Conservation (phyloP, 2,113 vertebrate genomes). For the Periophthalmodon schlosseri region DNA sequence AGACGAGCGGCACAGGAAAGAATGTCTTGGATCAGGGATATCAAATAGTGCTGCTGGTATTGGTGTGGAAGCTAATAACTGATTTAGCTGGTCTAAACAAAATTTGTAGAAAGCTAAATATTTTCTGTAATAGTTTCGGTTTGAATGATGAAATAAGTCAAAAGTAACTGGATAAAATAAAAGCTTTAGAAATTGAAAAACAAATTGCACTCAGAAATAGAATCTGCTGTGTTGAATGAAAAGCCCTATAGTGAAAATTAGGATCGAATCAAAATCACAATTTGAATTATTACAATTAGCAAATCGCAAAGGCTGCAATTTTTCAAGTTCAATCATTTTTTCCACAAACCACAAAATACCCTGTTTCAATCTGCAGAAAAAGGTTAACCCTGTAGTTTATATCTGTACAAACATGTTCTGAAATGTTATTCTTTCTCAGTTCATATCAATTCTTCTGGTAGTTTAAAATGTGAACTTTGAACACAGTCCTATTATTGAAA, state of each 20-base stretch:
- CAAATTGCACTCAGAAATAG: constrained; percentile 32
- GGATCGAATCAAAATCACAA: no score
- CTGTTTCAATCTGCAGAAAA: no score
- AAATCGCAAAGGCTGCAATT: no score
- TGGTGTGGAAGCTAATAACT: neutral
- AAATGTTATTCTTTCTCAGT: no score
- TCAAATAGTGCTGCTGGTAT: neutral
- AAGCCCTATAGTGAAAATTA: constrained; percentile 9
- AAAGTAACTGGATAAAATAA: constrained; percentile 24
- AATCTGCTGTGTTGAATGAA: constrained; percentile 41
- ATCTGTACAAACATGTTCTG: no score
- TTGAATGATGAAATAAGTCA: neutral
- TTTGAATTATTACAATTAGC: no score
- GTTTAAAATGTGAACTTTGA: no score
- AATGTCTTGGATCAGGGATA: neutral
- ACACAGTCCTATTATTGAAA: no score
- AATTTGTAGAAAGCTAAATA: neutral
- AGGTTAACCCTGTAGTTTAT: no score
- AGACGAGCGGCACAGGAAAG: constrained; percentile 19
- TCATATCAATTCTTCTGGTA: no score
- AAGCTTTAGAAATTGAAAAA: constrained; percentile 22
- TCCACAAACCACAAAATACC: no score
- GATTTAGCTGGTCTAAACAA: neutral
- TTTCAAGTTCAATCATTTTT: no score
- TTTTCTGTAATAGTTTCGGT: neutral